phyloP scores from a whole-genome alignment of 2,888 invertebrate genomes.

The Campaea margaritaria region DNA sequence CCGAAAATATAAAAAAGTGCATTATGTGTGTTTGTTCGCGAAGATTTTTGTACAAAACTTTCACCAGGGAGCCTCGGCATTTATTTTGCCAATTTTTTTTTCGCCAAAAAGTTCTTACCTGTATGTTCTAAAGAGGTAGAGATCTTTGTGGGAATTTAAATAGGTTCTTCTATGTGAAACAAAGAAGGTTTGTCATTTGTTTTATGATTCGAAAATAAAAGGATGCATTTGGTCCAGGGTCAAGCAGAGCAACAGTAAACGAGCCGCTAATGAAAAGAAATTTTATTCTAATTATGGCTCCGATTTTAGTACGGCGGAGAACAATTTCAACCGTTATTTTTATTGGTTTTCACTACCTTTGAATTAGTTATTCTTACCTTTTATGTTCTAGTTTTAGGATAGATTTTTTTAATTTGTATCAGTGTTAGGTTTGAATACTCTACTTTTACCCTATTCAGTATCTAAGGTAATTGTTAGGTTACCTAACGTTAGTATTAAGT shows the following conservation, averaged over 20 bases:
- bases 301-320: no score
- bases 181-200: constrained; percentile 18
- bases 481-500: no score
- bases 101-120: constrained; percentile 54
- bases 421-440: no score
- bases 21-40: constrained; percentile 64
- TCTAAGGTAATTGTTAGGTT: no score
- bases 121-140: constrained; percentile 57
- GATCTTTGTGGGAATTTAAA: constrained; percentile 53
- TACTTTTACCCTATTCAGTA: no score
- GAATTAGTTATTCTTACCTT: no score
- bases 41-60: constrained; percentile 74
- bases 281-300: no score
- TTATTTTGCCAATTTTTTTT: constrained; percentile 43
- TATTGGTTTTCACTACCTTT: no score
- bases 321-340: no score
- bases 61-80: constrained; percentile 59
- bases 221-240: constrained; percentile 15
- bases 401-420: no score
- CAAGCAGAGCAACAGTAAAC: constrained; percentile 12
- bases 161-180: constrained; percentile 33
- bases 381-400: no score
- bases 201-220: constrained; percentile 38
- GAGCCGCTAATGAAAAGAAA: not conserved
- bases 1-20: constrained; percentile 63